Evolutionary conservation across 2,113 vertebrate species (phyloP), one percentile per base, ranked within the genome.

Genomic region (Solea senegalensis): DNA sequence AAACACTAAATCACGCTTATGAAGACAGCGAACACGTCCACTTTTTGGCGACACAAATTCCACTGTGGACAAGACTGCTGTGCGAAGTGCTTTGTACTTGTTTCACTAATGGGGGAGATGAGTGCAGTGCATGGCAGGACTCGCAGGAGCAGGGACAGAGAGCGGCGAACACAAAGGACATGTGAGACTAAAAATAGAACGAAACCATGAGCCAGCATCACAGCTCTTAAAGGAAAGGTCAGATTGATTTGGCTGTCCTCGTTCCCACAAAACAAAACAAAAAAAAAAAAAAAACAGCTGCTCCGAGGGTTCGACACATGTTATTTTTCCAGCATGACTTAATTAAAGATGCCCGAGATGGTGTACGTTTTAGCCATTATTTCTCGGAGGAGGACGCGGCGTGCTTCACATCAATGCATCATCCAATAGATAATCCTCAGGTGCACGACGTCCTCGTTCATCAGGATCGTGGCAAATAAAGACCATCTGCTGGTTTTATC

Each of bases 341-440:
- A 87, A 91, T 92, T 91, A 90, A 85, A 86, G 80, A 86, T 72
- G 72, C 75, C 80, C 34, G 2, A 81, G 76, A 79, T 61, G 3
- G 40, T 70, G 80, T 70, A 70, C 48, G 62, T 49, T 70, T 83
- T 85, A 61, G 62, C 44, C 28, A 78, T 40, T 72, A 92, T 87
- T 86, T 91, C 90, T 92, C 86, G 0, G 66, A 77, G 83, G 88
- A 89, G 77, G 34, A 51, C 9, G 74, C 46, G 21, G 66, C 56
- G 14, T 82, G 75, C 61, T 80, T 88, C 72, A 68, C 69, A 87
- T 90, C 82, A 87, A 89, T 88, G 83, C 71, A 85, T 82, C 79
- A 80, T 85, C 77, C 73, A 79, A 76, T 76, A 77, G 68, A 84
- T 69, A 85, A 87, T 89, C 85, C 88, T 90, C 89, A 82, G 79